Conservation (phyloP, 2,797 vertebrate genomes). For the Apodemus agrarius region DNA sequence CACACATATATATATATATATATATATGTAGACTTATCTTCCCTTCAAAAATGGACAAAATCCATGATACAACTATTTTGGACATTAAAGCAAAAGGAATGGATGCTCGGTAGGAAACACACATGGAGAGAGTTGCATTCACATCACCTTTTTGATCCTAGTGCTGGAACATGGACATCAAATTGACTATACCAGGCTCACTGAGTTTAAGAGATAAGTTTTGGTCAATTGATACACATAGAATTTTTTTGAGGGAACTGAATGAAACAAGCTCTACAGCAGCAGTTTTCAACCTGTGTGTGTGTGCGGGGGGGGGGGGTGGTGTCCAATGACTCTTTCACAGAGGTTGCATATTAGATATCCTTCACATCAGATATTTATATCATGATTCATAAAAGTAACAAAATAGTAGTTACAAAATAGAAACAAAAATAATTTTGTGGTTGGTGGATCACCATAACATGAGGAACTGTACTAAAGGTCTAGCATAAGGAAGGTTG, state of each 20-base stretch:
- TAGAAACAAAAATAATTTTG: background rate
- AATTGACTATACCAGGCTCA: background rate
- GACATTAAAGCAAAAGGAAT: background rate
- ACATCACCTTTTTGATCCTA: background rate
- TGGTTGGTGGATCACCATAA: background rate
- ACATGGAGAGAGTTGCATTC: background rate
- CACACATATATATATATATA: no score
- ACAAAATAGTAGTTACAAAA: background rate
- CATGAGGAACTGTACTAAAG: background rate
- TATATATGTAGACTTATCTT: background rate
- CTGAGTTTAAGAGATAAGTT: background rate
- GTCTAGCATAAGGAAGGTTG: background rate
- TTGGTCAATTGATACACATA: background rate
- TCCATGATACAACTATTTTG: background rate
- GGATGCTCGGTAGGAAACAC: background rate
- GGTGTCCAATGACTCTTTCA: no score
- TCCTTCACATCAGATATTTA: background rate
- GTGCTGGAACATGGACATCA: background rate
- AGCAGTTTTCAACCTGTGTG: background rate
- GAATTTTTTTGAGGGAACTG: background rate
- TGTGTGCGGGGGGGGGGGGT: no score
- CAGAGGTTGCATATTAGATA: background rate
- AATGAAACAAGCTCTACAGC: background rate
- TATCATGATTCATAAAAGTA: no score
- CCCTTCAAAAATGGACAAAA: background rate